Evolutionary conservation across 2,888 invertebrate genomes (phyloP), one percentile per base, ranked within the genome.

Genomic region (Drosophila dives): DNA sequence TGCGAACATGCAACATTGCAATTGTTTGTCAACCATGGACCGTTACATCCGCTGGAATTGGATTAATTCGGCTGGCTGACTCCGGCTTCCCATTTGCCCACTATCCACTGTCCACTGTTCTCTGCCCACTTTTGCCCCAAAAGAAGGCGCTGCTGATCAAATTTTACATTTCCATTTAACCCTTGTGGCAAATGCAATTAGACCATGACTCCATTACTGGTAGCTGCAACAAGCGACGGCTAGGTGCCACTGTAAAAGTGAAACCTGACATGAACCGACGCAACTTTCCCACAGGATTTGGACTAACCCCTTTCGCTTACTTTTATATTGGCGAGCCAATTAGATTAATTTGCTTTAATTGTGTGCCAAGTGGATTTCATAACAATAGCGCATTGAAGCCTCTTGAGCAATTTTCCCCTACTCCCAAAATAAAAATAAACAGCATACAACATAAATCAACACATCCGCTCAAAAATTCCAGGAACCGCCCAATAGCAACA

Each of bases 21-120:
- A 86, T 88, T 91, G 84, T 89, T 87, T 91, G 91, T 85, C 89
- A 90, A 90, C 89, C 90, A 86, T 89, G 89, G 90, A 91, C 91
- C 91, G 91, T 91, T 92, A 91, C 91, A 91, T 91, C 91, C 91
- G 91, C 72, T 85, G 82, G 72, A 87, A 88, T 89, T 87, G 89
- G 85, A 86, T 85, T 85, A 89, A 82, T 80, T 71, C 75, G 79
- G 75, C 82, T 81, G 78, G 80, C 60, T 66, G 66, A 36, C 56
- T 69, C 26, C 40, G 42, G 40, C 53, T 56, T 40, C 32, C 45
- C 61, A 59, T 54, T 56, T 51, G n/a, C 4, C 12, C 26, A 61
- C 40, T 40, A 11, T 23, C 23, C 45, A 51, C 45, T 58, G 56
- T 34, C 56, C 65, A 15, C 15, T 58, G 58, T 20, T 7, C 23